Evolutionary conservation across 2,888 invertebrate genomes (phyloP), one percentile per base, ranked within the genome.

Genomic region (Eupithecia vulgata): DNA sequence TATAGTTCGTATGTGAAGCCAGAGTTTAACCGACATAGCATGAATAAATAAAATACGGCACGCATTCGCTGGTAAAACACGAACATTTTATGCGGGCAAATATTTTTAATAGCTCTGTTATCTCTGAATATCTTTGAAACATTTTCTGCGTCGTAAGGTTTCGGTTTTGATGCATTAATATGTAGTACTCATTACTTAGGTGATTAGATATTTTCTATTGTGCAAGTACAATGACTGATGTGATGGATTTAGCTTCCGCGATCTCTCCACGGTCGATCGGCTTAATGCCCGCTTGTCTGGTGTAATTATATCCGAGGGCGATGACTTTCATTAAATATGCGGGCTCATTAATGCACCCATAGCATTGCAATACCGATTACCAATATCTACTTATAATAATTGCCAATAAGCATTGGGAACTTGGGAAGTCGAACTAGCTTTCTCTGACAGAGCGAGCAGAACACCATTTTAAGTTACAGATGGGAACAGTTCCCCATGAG

Each of bases 271-370:
- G 78, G 76, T 79, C 76, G 79, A 80, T 80, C 75, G 78, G 69
- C 71, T 78, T 72, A 79, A 78, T 75, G 67, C 76, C 72, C 66
- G 71, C 73, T 75, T 80, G 77, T 79, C 79, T 74, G 79, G 66
- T 76, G 78, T 78, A 80, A 83, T 83, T 81, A 85, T 82, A 85
- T 85, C 82, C 82, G 83, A 84, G 87, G 85, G 79, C 88, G 85
- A 86, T 85, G 88, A 88, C 87, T 79, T 79, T 76, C 73, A 78
- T 79, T 79, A 76, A 79, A 76, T 78, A 89, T 90, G 87, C 87
- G 87, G 87, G 87, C 84, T 88, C 87, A 88, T 88, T 90, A 88
- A 87, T 87, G 85, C 87, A 87, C 87, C 84, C 84, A 85, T 84
- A 84, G 85, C 87, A 85, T 84, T 85, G 85, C 87, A 85, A 84